Conservation (phyloP, 2,113 vertebrate species). For the Scomber japonicus region DNA sequence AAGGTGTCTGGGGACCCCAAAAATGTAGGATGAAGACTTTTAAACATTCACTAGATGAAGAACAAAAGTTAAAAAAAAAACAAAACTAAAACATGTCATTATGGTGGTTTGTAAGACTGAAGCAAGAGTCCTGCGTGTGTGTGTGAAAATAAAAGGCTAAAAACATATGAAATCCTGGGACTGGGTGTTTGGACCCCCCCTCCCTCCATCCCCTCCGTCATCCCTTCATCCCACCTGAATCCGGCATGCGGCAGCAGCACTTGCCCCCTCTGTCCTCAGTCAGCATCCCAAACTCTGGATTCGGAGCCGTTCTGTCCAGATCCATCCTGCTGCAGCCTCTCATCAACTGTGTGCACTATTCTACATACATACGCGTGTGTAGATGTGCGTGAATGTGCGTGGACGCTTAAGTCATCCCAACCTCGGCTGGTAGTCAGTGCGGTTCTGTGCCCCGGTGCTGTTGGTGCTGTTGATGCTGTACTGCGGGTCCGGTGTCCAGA, state of each 20-base stretch:
- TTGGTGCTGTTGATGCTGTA: constrained; percentile 49
- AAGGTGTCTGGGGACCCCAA: too few species aligned
- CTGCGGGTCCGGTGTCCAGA: constrained; percentile 83
- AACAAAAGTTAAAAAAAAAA: background rate
- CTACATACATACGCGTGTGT: constrained; percentile 4
- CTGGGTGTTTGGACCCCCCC: constrained; percentile 1
- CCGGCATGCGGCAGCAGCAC: constrained; percentile 49
- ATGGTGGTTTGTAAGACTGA: background rate
- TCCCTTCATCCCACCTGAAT: constrained; percentile 1
- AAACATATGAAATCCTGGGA: background rate
- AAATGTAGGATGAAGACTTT: background rate
- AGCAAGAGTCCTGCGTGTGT: background rate
- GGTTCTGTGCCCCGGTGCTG: constrained; percentile 45
- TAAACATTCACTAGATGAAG: background rate
- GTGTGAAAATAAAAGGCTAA: background rate
- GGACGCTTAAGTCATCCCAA: constrained; percentile 36
- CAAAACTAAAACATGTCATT: too few species aligned
- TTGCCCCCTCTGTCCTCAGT: constrained; percentile 24
- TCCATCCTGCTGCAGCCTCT: constrained; percentile 29
- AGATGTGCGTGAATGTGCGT: constrained; percentile 17
- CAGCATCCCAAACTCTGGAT: constrained; percentile 54
- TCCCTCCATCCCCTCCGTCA: background rate
- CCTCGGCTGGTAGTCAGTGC: constrained; percentile 52
- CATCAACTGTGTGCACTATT: constrained; percentile 62
- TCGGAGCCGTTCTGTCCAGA: constrained; percentile 11